Base-by-base conservation (phyloP, 2,797 vertebrate species). In the Sebastes oblongus region DNA sequence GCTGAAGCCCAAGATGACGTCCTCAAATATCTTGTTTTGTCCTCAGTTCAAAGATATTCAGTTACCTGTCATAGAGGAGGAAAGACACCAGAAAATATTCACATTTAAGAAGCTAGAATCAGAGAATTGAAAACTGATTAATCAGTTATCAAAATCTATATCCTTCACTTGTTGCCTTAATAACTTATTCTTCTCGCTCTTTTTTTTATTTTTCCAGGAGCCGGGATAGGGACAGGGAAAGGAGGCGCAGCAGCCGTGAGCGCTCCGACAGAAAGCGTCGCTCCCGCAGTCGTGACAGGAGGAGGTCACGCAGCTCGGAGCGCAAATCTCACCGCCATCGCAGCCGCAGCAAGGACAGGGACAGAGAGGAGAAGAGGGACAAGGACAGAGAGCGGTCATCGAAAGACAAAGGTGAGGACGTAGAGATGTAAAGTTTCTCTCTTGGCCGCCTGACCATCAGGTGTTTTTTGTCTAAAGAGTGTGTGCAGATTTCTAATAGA, bases 231-330 rank as follows among this genome's bases (percentile, higher is more conserved):
- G 88, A 89, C 73, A 22, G 82, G 29, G 93, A 75, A 32, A 59
- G 64, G 64, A 96, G 96, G 72, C 95, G 97, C 90, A 99, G 97
- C 90, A 99, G 98, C 85, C 97, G 98, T 1, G 98, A 98, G 4
- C 97, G 97, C 72, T 95, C 97, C 18, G 98, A 99, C 91, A 96
- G 96, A 88, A 99, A 98, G 87, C 97, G 97, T 14, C 96, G 97
- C 77, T 99, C 98, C 86, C 98, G 97, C 71, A 99, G 98, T 66
- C 95, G 97, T 22, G 98, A 99, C 75, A 94, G 95, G 87, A 97
- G 91, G 88, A 95, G 97, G 82, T 99, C 98, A n/a, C 98, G 97
- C 85, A 99, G 98, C 91, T 90, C 97, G 0, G 98, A 99, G 71
- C 97, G 97, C 81, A 98, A 97, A 91, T 97, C 97, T 60, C 98